These are phyloP conservation scores for Polyploca ridens DNA, from an alignment of 2,888 invertebrate species.

Conservation along the genomic window DNA sequence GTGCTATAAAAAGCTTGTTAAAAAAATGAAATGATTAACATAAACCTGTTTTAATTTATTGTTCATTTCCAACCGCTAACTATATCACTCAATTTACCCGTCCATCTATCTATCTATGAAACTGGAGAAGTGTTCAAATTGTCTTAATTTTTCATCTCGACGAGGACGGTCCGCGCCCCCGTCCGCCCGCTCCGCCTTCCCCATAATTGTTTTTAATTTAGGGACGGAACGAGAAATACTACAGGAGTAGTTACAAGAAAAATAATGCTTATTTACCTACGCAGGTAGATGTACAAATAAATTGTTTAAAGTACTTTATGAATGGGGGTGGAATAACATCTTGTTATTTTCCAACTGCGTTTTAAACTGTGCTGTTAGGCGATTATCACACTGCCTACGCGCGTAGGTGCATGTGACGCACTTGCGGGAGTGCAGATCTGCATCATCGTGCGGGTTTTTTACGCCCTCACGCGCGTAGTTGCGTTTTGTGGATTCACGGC, in stretches of 20 bases:
- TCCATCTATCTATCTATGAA: slow-evolving; percentile 40
- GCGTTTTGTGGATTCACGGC: too few relatives aligned
- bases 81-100: slow-evolving; percentile 17
- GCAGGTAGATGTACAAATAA: slow-evolving; percentile 38
- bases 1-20: too few relatives aligned
- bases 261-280: slow-evolving; percentile 50
- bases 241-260: slow-evolving; percentile 64
- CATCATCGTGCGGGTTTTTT: too few relatives aligned
- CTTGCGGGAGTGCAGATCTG: too few relatives aligned
- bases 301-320: slow-evolving; percentile 37
- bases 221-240: slow-evolving; percentile 63
- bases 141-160: slow-evolving; percentile 83
- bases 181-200: slow-evolving; percentile 43
- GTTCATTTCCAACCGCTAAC: slow-evolving; percentile 20
- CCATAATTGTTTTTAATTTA: slow-evolving; percentile 83
- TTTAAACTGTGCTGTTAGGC: too few relatives aligned
- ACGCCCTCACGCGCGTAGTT: too few relatives aligned
- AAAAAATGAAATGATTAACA: too few relatives aligned
- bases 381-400: too few relatives aligned
- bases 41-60: too few relatives aligned
- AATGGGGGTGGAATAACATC: slow-evolving; percentile 8
- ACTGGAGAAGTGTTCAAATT: slow-evolving; percentile 65
- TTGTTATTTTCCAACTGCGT: slow-evolving; percentile 17
- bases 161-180: slow-evolving; percentile 45
- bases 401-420: too few relatives aligned